Evolutionary conservation across 2,113 vertebrate genomes (phyloP), one percentile per base, ranked within the genome.

Genomic region (Hassar affinis): DNA sequence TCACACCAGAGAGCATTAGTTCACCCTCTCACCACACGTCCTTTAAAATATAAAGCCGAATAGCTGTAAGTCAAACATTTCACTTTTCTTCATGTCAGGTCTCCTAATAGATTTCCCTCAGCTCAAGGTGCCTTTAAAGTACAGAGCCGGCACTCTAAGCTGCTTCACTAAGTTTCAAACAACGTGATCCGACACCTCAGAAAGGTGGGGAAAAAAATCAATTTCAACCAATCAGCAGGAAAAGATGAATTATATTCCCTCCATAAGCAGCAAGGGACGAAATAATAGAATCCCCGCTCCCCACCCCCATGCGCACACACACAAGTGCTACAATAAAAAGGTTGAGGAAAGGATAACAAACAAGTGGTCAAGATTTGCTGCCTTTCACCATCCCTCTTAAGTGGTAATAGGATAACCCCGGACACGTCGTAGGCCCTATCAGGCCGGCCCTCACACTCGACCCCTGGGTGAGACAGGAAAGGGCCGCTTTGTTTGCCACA

Each of bases 331-430:
- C 93, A 94, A 94, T 95, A 83, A 93, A 95, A 95, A 95, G 91
- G 74, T 89, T 87, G 11, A 92, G 72, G 89, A 94, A 91, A 93
- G 94, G 94, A 94, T 92, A 95, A 94, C 92, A 94, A 94, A 96
- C 94, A 95, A 96, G 95, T 93, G 93, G 92, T 92, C 68, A 92
- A 96, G 96, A 97, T 97, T 96, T 97, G 95, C 96, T 97, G 95
- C 97, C 96, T 99, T 97, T 97, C 97, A 97, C 95, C 96, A 95
- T 95, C 93, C 94, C 96, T 97, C 95, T 97, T 97, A 98, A 96
- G 96, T 96, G 95, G 97, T 99, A 99, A 99, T 98, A 95, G 97
- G 97, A 98, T 98, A 97, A 98, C 96, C 96, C 95, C 91, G 94
- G 96, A 96, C 96, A 96, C 93, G 95, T 95, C 93, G 96, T 95